Base-by-base conservation (phyloP, 2,797 vertebrate species). In the Ibycter americanus region DNA sequence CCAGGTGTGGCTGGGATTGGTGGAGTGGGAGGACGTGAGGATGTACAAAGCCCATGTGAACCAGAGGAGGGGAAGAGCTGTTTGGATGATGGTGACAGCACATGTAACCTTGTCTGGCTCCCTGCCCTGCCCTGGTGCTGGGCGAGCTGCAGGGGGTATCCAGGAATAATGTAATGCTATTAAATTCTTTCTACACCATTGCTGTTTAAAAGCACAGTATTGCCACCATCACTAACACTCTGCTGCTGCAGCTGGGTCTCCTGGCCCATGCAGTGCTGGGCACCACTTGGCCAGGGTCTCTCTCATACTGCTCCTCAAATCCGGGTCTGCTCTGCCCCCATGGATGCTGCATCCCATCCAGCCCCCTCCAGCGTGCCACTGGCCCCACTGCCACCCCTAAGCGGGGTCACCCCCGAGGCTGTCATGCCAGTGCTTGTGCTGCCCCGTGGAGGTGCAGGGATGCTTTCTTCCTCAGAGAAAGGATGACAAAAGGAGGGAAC, bases 81-180 rank as follows among this genome's bases (percentile, higher is more conserved):
- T 34, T 58, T 32, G 42, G 73, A 27, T 49, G 62, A 29, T 22
- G 16, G 34, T 34, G 70, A 63, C 38, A 29, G n/a, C 58, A 27
- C 1, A 0, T 8, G 19, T n/a, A 21, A 26, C 44, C 62, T 46
- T 0, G 0, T 15, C 21, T 1, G 2, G 16, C 21, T 93, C 19
- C 26, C 9, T 40, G 22, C 3, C 0, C 0, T 32, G 36, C 32
- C 26, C 4, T 3, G 40, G 29, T 49, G 27, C 54, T 25, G 12
- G 61, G 20, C 2, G 6, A 42, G 74, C 8, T 51, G 47, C 47
- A 52, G 47, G 23, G 55, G 21, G 36, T 59, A 20, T 25, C 13
- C 25, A 29, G n/a, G 65, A 42, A 9, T 12, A 6, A 23, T 40
- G 40, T 31, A 36, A 15, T 11, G 18, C 36, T 29, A 3, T 32